Evolutionary conservation across 2,888 invertebrate genomes (phyloP).

Genomic region (Calliphora vomitoria): DNA sequence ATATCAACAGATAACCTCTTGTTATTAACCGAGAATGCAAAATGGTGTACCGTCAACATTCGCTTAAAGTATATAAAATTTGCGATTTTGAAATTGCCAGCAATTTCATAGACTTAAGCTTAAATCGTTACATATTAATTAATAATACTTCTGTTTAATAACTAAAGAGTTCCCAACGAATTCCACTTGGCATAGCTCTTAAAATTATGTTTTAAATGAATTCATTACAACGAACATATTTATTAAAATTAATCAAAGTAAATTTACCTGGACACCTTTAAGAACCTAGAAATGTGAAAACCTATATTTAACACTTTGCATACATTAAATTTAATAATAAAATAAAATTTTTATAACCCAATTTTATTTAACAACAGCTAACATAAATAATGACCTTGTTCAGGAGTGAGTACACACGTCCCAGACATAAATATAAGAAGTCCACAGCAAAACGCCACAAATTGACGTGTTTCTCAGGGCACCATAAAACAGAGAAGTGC

Average conservation of each 20-base stretch:
- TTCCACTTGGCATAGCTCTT: not conserved
- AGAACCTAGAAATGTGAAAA: slow-evolving; percentile 2
- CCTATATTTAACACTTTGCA: slow-evolving; percentile 68
- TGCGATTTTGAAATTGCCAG: too few species aligned
- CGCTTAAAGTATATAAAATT: too few species aligned
- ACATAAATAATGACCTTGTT: slow-evolving; percentile 70
- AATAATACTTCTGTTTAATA: not conserved
- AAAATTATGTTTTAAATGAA: slow-evolving; percentile 61
- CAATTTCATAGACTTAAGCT: too few species aligned
- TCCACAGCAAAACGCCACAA: not conserved
- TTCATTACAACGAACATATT: slow-evolving; percentile 46
- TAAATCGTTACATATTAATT: too few species aligned
- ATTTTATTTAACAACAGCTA: slow-evolving; percentile 56
- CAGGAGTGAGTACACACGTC: slow-evolving; percentile 9
- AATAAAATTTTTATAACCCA: slow-evolving; percentile 71
- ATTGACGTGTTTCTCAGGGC: slow-evolving; percentile 10
- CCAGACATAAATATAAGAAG: not conserved
- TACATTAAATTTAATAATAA: slow-evolving; percentile 61
- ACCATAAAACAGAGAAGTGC: not conserved
- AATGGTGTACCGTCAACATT: too few species aligned
- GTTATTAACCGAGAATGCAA: too few species aligned
- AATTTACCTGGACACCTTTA: slow-evolving; percentile 53
- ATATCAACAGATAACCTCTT: too few species aligned
- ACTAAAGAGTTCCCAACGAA: not conserved
- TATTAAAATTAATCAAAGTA: slow-evolving; percentile 64